Evolutionary conservation across 2,888 invertebrate genomes (phyloP).

Genomic region (Drosophila flavopinicola): DNA sequence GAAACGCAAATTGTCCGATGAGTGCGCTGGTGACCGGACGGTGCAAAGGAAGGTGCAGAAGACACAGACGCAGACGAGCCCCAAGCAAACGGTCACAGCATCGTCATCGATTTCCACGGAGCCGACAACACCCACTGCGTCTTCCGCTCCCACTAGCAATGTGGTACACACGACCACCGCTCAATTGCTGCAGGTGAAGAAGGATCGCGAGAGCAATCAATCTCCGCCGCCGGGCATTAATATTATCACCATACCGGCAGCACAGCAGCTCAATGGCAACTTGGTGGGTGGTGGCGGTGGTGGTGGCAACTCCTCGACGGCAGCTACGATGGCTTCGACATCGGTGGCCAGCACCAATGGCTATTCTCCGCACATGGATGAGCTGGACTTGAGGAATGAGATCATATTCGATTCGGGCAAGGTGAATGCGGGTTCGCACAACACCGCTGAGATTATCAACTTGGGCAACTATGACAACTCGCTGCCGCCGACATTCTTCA

Average conservation of each 20-base stretch:
- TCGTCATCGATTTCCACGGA: constrained; percentile 24
- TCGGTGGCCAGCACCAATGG: constrained; percentile 80
- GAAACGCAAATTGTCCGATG: constrained; percentile 79
- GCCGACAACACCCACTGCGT: constrained; percentile 20
- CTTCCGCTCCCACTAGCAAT: constrained; percentile 24
- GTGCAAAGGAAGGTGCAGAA: constrained; percentile 42
- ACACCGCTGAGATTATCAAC: constrained; percentile 76
- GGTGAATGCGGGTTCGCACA: constrained; percentile 36
- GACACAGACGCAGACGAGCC: constrained; percentile 38
- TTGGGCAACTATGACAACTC: constrained; percentile 82
- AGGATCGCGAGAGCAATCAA: constrained; percentile 69
- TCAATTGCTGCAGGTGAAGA: constrained; percentile 75
- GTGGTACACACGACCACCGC: constrained; percentile 71
- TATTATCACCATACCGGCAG: constrained; percentile 81
- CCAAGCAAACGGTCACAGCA: constrained; percentile 40
- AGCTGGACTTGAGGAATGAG: constrained; percentile 82
- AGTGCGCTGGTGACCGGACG: constrained; percentile 35
- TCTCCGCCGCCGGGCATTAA: constrained; percentile 76
- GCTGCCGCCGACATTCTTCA: constrained; percentile 83
- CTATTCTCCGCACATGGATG: constrained; percentile 81
- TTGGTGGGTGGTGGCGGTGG: constrained; percentile 45
- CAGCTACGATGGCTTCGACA: constrained; percentile 75
- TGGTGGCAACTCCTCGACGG: constrained; percentile 69
- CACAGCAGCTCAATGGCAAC: constrained; percentile 61
- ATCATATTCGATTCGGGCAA: constrained; percentile 79